Base-by-base conservation (phyloP, 2,888 invertebrate species). In the Craniophora ligustri region DNA sequence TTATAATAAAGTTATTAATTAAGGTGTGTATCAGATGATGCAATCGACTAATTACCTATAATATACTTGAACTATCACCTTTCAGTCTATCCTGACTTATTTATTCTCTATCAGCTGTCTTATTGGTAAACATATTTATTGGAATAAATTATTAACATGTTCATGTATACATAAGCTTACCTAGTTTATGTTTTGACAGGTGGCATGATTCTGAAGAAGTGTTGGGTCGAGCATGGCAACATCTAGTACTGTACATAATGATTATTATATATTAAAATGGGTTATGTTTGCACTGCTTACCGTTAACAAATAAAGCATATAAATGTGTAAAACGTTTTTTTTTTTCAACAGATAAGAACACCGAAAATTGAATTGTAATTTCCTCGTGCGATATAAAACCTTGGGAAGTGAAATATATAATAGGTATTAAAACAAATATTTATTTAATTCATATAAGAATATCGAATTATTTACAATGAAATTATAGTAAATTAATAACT, bases 381-480 rank as follows among this genome's bases (percentile, higher is more conserved):
- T 15, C 47, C 14, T 16, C 39, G 19, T 54, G 31, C n/a, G 32
- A 23, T 21, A n/a, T 23, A 67, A 67, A 54, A 76, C 3, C 21
- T 31, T 15, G 35, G 70, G 44, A 65, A 71, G 49, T 60, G 28
- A 84, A 87, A 85, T 82, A 72, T 68, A 75, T 73, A 59, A 71
- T 81, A 70, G 81, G 85, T 91, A 91, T 92, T 92, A 91, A 93
- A 92, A 91, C 91, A 93, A 91, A 89, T 90, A 89, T 92, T 91
- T 92, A 91, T 91, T 92, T 89, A 88, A 85, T 89, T 88, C 86
- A 88, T 90, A 87, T 88, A 91, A 89, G 88, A 89, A 89, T 91
- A 91, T 89, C 88, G 84, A 91, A 90, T 88, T 91, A 92, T 93
- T 88, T 91, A 92, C 92, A 92, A 93, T 92, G 92, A 92, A 91